Conservation (phyloP, 2,797 vertebrate genomes). For the Phataginus tetradactyla region DNA sequence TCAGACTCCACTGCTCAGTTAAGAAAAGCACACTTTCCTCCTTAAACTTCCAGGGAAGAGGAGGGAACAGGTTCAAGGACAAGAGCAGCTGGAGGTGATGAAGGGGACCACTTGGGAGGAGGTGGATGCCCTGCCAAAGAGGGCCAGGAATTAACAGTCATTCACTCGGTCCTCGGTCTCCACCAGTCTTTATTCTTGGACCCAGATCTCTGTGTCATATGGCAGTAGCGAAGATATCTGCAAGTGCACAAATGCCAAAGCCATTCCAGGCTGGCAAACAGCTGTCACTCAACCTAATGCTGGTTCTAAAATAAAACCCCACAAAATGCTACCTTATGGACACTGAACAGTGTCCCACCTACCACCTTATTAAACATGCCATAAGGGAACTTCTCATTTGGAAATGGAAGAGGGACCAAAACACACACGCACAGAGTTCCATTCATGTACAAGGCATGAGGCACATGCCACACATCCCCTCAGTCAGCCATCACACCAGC, state of each 20-base stretch:
- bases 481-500: neutral
- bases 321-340: conserved; percentile 54
- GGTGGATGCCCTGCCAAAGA: neutral
- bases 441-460: rapidly evolving
- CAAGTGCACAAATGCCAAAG: conserved; percentile 71
- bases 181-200: conserved; percentile 67
- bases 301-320: conserved; percentile 46
- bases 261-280: conserved; percentile 64
- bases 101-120: neutral
- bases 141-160: neutral
- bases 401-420: neutral
- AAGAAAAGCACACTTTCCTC: neutral
- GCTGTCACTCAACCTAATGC: conserved; percentile 54
- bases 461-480: neutral
- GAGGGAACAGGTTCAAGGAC: neutral
- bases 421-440: neutral
- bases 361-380: neutral
- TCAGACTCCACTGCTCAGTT: neutral
- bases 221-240: conserved; percentile 58
- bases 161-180: conserved; percentile 42
- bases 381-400: neutral
- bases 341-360: neutral
- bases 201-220: conserved; percentile 65
- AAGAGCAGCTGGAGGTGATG: neutral
- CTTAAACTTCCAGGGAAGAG: neutral